Evolutionary conservation across 2,113 vertebrate genomes (phyloP).

Genomic region (Oryzias javanicus): DNA sequence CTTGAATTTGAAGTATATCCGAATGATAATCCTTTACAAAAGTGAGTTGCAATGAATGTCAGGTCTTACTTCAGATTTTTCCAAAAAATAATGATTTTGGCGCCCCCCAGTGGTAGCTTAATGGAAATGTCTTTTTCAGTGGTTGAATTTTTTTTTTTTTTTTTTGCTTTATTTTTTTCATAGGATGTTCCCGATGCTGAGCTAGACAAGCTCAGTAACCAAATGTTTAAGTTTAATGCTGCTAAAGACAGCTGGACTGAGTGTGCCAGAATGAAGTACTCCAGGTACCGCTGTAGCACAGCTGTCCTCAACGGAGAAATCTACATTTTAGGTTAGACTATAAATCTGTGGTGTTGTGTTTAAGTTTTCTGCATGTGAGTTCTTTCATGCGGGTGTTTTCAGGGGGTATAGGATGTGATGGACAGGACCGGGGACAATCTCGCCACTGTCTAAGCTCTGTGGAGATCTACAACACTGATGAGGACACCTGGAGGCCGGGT

Average conservation of each 20-base stretch:
- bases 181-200: slow-evolving; percentile 89
- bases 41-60: too few species aligned
- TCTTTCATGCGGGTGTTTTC: slow-evolving; percentile 14
- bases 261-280: slow-evolving; percentile 83
- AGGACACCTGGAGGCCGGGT: slow-evolving; percentile 87
- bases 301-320: slow-evolving; percentile 85
- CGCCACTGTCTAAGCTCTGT: slow-evolving; percentile 86
- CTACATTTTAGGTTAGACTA: slow-evolving; percentile 85
- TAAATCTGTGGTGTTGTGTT: not conserved
- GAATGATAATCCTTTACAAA: too few species aligned
- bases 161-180: not conserved
- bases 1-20: too few species aligned
- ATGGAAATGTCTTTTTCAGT: not conserved
- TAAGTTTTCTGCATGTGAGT: not conserved
- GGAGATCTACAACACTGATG: slow-evolving; percentile 89
- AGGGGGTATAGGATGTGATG: slow-evolving; percentile 92
- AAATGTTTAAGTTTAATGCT: slow-evolving; percentile 83
- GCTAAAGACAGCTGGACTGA: slow-evolving; percentile 83
- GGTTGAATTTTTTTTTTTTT: not conserved
- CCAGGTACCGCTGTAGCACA: slow-evolving; percentile 87
- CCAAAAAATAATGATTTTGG: not conserved
- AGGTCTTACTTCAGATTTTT: too few species aligned
- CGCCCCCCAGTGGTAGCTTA: not conserved
- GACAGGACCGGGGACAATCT: slow-evolving; percentile 84
- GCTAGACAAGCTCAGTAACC: slow-evolving; percentile 87